Base-by-base conservation (phyloP, 2,113 vertebrate genomes). In the Cettia cetti region DNA sequence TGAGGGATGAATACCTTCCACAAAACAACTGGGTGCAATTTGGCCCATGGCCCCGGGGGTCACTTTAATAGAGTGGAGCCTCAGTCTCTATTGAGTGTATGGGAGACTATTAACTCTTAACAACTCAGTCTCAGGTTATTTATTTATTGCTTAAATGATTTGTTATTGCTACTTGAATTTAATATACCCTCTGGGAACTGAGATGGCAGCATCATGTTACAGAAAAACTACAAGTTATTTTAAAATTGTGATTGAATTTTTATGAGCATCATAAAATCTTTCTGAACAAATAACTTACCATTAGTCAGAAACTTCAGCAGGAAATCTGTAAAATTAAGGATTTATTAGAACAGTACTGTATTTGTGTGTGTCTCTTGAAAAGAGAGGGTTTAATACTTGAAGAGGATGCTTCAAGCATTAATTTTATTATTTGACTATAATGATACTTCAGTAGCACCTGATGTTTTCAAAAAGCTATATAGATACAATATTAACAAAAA, bases 21-120 rank as follows among this genome's bases (percentile, higher is more conserved):
- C 98, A 98, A 98, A 99, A 98, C 98, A 95, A 98, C 97, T 98
- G 98, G 98, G 98, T 98, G 98, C 98, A 98, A 98, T 99, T 98
- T 98, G 98, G 98, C 98, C 98, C 98, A 98, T 99, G 98, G 98
- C 98, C 98, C 97, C 97, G 89, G 98, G 98, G 99, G 99, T 99
- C 99, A 99, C 98, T 98, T 99, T 99, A 99, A 99, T 99, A 99
- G 99, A 99, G 99, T 99, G 98, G 98, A 98, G 99, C 98, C 99
- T 98, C 98, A 98, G 98, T 98, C 98, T 98, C 99, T 99, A 99
- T 99, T 99, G 98, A 99, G 98, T 99, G 98, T 98, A 99, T 98
- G 98, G 98, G 98, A 99, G 98, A 99, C 99, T 99, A 99, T 99
- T 99, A 99, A 99, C 99, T 99, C 99, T 99, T 98, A 98, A 98